Evolutionary conservation across 2,113 vertebrate species (phyloP).

Genomic region (Echinops telfairi): DNA sequence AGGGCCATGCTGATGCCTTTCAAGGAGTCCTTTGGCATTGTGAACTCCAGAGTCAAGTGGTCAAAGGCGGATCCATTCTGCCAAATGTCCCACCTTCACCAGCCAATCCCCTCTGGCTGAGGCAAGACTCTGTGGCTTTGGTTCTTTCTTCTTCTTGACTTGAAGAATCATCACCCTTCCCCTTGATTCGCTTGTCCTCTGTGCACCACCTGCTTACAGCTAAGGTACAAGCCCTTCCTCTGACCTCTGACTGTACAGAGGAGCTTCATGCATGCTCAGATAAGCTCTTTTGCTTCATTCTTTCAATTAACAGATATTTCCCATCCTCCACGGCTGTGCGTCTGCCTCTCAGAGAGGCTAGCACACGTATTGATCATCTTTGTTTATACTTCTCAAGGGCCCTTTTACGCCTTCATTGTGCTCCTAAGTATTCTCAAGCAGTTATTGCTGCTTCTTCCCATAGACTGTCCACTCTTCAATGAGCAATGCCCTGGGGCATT

Average conservation of each 20-base stretch:
- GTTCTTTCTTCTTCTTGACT: neutral
- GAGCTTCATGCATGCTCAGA: accelerated
- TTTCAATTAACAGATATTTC: neutral
- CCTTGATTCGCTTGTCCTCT: too few species aligned
- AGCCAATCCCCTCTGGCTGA: neutral
- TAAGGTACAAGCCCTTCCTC: neutral
- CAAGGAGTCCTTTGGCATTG: neutral
- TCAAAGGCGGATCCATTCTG: too few species aligned
- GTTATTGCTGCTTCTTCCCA: neutral
- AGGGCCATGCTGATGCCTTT: too few species aligned
- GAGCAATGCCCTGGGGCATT: neutral
- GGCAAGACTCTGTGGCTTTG: accelerated
- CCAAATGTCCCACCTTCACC: neutral
- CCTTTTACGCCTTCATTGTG: neutral
- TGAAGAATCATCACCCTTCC: neutral
- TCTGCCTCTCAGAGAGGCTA: neutral
- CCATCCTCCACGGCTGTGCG: accelerated
- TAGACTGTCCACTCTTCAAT: neutral
- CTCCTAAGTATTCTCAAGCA: neutral
- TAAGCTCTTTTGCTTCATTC: neutral
- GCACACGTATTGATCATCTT: neutral
- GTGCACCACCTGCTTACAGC: neutral
- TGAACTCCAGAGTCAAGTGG: neutral
- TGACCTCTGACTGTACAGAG: neutral
- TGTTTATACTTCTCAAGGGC: neutral